These are phyloP conservation scores for Onthophagus taurus DNA, from an alignment of 1,140 invertebrate genomes.

Conservation along the genomic window DNA sequence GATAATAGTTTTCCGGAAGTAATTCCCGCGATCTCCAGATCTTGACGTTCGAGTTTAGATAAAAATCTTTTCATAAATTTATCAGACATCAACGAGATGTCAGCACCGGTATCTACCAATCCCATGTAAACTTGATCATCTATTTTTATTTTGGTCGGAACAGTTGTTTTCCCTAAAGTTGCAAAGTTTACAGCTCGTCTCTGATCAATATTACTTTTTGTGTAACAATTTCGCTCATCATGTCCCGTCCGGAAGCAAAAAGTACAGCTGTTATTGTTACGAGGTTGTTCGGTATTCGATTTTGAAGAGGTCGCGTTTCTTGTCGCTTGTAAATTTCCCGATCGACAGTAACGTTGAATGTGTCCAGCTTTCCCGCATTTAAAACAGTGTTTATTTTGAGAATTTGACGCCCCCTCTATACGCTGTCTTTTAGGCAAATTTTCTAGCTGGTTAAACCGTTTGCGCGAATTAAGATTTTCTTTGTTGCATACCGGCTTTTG, in stretches of 20 bases:
- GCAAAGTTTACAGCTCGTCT: neutral
- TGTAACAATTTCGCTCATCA: neutral
- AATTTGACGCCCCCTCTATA: too few relatives aligned
- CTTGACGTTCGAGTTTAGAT: neutral
- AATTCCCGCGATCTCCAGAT: neutral
- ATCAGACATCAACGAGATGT: slow-evolving; percentile 7
- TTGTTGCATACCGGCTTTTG: neutral
- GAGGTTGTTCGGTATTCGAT: neutral
- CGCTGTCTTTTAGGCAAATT: neutral
- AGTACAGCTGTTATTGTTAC: neutral
- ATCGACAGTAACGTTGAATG: too few relatives aligned
- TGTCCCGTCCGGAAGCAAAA: neutral
- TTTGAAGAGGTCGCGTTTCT: neutral
- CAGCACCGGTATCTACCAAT: slow-evolving; percentile 8
- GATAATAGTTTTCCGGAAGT: neutral
- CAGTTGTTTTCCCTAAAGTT: neutral
- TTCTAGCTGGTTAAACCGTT: neutral
- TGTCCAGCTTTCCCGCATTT: too few relatives aligned
- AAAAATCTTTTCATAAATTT: neutral
- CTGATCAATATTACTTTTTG: slow-evolving; percentile 2
- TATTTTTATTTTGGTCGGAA: neutral
- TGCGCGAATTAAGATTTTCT: neutral
- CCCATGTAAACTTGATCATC: neutral
- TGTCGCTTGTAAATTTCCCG: neutral
- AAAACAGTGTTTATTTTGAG: too few relatives aligned